phyloP scores from a whole-genome alignment of 1,140 invertebrate genomes.

The Uloborus diversus region DNA sequence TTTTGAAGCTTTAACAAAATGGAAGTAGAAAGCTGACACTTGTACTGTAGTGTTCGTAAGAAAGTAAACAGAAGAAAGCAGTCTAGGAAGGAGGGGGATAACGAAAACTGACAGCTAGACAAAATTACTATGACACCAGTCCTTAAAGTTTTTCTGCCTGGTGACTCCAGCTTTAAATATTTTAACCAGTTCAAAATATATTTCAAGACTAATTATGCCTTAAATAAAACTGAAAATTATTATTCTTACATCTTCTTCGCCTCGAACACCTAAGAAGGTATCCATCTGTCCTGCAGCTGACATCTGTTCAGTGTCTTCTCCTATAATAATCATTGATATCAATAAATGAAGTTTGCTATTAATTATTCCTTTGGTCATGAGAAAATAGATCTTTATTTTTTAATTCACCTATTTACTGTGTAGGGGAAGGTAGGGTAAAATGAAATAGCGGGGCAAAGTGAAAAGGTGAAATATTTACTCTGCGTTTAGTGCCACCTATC shows the following conservation, averaged over 20 bases:
- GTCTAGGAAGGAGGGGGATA: background rate
- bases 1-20: background rate
- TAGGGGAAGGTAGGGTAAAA: too few relatives aligned
- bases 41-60: background rate
- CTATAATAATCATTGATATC: slow-evolving; percentile 63
- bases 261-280: slow-evolving; percentile 78
- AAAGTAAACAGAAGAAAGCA: background rate
- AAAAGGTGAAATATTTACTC: too few relatives aligned
- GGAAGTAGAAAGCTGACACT: background rate
- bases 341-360: background rate
- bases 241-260: slow-evolving; percentile 24
- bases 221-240: too few relatives aligned
- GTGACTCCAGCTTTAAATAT: too few relatives aligned
- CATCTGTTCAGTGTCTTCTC: slow-evolving; percentile 78
- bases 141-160: too few relatives aligned
- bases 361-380: too few relatives aligned
- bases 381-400: too few relatives aligned
- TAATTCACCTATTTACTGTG: too few relatives aligned
- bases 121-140: too few relatives aligned
- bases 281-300: slow-evolving; percentile 87
- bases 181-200: background rate
- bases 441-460: too few relatives aligned
- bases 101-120: background rate
- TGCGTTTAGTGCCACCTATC: too few relatives aligned
- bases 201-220: background rate